Conservation (phyloP, 2,113 vertebrate species). For the Caranx melampygus region DNA sequence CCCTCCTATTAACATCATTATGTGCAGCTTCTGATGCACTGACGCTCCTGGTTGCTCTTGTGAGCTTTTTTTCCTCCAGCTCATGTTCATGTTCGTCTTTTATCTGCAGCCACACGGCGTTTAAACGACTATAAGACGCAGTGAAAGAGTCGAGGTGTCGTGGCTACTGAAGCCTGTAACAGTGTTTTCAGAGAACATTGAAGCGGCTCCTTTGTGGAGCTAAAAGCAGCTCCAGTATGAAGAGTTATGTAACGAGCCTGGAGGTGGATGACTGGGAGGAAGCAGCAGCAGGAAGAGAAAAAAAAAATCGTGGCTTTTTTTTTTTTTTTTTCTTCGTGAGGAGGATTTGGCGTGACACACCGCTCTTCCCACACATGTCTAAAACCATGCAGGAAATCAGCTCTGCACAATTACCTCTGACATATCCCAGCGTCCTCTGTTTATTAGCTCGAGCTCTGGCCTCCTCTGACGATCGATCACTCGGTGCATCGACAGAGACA, state of each 20-base stretch:
- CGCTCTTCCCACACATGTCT: conserved; percentile 59
- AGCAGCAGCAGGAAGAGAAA: conserved; percentile 20
- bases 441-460: neutral
- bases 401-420: conserved; percentile 23
- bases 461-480: neutral
- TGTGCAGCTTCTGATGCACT: too few species aligned
- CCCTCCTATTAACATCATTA: too few species aligned
- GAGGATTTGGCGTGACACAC: conserved; percentile 35
- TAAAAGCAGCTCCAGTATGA: conserved; percentile 59
- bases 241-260: conserved; percentile 69
- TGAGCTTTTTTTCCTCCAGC: conserved; percentile 1
- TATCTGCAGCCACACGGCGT: conserved; percentile 35
- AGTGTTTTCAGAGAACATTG: conserved; percentile 50
- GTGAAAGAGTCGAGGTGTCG: conserved; percentile 39
- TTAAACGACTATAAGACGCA: conserved; percentile 26
- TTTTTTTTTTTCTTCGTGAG: neutral
- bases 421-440: neutral
- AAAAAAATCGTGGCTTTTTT: neutral
- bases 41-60: neutral
- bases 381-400: conserved; percentile 37
- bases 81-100: conserved; percentile 19
- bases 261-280: conserved; percentile 67
- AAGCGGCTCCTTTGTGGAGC: conserved; percentile 59
- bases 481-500: neutral
- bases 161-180: conserved; percentile 46